Percentiles rank a stretch among this genome's conserved stretches.
Evolutionary conservation across 2,797 vertebrate species (phyloP).

Genomic region (Hoplostethus atlanticus): DNA sequence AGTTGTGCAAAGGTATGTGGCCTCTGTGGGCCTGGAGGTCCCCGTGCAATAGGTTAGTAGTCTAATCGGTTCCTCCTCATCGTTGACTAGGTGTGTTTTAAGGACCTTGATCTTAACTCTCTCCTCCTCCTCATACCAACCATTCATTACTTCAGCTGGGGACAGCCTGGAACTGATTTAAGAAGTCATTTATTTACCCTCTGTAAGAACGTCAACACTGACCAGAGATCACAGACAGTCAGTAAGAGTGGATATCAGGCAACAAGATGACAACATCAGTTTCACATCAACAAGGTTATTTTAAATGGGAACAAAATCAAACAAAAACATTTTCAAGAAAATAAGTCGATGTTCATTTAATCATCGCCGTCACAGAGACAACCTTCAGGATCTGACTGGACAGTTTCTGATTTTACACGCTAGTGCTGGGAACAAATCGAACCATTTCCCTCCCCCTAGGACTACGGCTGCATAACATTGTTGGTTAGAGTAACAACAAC

Average conservation of each 20-base stretch:
- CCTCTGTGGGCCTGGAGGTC: slow-evolving; percentile 1
- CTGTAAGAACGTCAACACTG: slow-evolving; percentile 25
- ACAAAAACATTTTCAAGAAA: not conserved
- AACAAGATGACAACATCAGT: not conserved
- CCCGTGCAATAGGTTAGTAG: not conserved
- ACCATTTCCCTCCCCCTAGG: not conserved
- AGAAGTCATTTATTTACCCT: slow-evolving; percentile 4
- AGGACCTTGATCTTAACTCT: too few relatives aligned
- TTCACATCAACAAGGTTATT: slow-evolving; percentile 5
- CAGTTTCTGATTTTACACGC: slow-evolving; percentile 1
- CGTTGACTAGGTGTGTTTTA: not conserved
- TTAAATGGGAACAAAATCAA: not conserved
- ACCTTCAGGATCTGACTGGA: slow-evolving; percentile 17
- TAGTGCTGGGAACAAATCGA: not conserved
- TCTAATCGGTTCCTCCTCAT: not conserved
- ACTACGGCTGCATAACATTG: slow-evolving; percentile 5
- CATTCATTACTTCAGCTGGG: not conserved
- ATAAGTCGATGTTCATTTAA: not conserved
- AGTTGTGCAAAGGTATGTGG: slow-evolving; percentile 16
- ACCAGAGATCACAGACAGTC: not conserved
- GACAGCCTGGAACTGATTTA: not conserved
- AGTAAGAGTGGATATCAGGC: slow-evolving; percentile 25
- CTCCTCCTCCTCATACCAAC: too few relatives aligned
- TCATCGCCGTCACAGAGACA: not conserved
- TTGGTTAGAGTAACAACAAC: slow-evolving; percentile 27